phyloP scores from a whole-genome alignment of 1,140 invertebrate genomes.

The Musca vetustissima region DNA sequence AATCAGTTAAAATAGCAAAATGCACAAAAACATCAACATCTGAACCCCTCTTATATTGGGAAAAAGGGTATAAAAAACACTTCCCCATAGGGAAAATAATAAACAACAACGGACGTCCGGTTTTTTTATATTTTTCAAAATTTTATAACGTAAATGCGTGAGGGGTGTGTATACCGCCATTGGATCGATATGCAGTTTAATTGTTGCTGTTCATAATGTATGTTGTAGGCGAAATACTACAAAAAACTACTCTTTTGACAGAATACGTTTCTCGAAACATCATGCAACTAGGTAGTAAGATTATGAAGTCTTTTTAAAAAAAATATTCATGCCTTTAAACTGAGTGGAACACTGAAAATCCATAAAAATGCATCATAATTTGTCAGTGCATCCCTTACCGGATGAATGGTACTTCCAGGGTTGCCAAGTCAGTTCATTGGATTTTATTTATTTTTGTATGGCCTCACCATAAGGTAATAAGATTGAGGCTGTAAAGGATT shows the following conservation, averaged over 20 bases:
- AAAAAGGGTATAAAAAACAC: conserved; percentile 27
- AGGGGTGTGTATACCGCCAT: not conserved
- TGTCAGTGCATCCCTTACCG: conserved; percentile 26
- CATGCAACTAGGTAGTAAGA: not conserved
- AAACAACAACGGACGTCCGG: conserved; percentile 41
- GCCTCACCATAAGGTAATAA: too few relatives aligned
- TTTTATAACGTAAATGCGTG: conserved; percentile 18
- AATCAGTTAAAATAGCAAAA: conserved; percentile 41
- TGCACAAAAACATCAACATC: not conserved
- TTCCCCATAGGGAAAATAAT: conserved; percentile 1
- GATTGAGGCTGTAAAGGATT: too few relatives aligned
- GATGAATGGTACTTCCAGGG: too few relatives aligned
- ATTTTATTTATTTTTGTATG: too few relatives aligned
- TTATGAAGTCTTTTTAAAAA: not conserved
- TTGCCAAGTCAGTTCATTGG: too few relatives aligned
- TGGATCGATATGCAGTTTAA: too few relatives aligned
- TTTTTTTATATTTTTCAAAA: conserved; percentile 33
- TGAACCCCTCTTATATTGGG: not conserved
- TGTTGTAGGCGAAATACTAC: not conserved
- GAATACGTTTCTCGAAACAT: not conserved
- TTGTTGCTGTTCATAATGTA: too few relatives aligned
- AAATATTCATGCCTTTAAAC: not conserved
- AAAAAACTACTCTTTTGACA: conserved; percentile 5
- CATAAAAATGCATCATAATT: conserved; percentile 57
- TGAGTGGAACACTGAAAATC: conserved; percentile 53